Percentiles rank a stretch among this genome's conserved stretches.
Evolutionary conservation across 2,113 vertebrate species (phyloP).

Genomic region (Oryctolagus cuniculus): mOryCun1.1 NC_091445.1:3174501-3175000

Average conservation of each 20-base stretch:
- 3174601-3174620: no score
- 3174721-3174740: neutral
- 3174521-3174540: no score
- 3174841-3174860: neutral
- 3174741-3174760: neutral
- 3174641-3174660: no score
- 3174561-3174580: no score
- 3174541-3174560: no score
- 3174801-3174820: slow-evolving; percentile 19
- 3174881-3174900: neutral
- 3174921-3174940: neutral
- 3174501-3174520: no score
- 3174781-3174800: neutral
- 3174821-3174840: neutral
- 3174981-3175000: neutral
- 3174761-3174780: neutral
- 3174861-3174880: neutral
- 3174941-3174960: neutral
- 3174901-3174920: neutral
- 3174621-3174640: no score
- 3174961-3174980: neutral
- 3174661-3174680: no score
- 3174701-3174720: no score
- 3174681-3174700: no score
- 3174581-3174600: no score